Percentiles rank a stretch among this genome's conserved stretches.
Conservation (phyloP, 2,797 vertebrate genomes). For the Taeniopygia guttata region DNA sequence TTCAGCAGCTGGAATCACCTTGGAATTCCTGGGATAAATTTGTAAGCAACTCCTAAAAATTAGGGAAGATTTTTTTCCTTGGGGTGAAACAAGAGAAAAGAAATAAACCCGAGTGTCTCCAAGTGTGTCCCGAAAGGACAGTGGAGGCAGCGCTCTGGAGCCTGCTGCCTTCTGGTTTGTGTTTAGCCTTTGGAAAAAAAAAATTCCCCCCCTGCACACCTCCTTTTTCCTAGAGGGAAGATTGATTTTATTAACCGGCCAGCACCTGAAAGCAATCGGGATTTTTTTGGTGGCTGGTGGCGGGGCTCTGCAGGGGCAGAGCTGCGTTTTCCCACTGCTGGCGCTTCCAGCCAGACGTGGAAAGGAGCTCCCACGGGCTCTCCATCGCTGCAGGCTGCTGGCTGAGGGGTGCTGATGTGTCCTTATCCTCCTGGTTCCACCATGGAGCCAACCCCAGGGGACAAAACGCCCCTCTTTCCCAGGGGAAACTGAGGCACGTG, state of each 20-base stretch:
- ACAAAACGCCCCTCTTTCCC: rapidly evolving
- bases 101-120: background rate
- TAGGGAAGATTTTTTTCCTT: background rate
- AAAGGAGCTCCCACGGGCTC: rapidly evolving
- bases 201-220: background rate
- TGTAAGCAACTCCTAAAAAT: background rate
- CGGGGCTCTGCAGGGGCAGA: background rate
- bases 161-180: slow-evolving; percentile 52
- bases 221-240: background rate
- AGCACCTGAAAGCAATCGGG: slow-evolving; percentile 70
- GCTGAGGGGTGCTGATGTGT: background rate
- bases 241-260: slow-evolving; percentile 56
- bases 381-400: rapidly evolving
- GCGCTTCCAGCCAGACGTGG: rapidly evolving
- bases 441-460: background rate
- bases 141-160: background rate
- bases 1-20: background rate
- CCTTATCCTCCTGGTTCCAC: rapidly evolving
- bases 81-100: background rate
- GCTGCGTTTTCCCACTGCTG: background rate
- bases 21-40: background rate
- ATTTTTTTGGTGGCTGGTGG: background rate
- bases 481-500: background rate
- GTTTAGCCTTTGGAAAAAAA: slow-evolving; percentile 8
- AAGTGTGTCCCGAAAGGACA: background rate